Conservation (phyloP, 2,888 invertebrate genomes). For the Villa cingulata region DNA sequence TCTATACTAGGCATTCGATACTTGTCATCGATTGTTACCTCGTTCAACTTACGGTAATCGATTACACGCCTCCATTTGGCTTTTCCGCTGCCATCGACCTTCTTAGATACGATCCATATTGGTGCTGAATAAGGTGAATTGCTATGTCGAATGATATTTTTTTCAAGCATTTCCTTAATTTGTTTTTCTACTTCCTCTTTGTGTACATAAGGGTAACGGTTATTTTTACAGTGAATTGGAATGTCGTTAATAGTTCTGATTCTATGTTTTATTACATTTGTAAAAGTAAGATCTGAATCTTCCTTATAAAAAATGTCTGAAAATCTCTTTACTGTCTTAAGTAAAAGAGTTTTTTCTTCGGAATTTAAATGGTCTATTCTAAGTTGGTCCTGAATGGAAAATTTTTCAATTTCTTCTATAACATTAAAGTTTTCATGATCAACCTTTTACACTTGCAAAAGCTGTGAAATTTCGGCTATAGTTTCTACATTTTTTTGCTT, state of each 20-base stretch:
- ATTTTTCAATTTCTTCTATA: too few species aligned
- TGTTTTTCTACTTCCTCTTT: constrained; percentile 14
- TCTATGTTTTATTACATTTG: constrained; percentile 1
- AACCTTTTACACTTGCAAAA: too few species aligned
- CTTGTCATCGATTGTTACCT: constrained; percentile 11
- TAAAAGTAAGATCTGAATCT: background rate
- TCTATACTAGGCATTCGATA: constrained; percentile 13
- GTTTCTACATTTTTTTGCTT: background rate
- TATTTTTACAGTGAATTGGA: constrained; percentile 8
- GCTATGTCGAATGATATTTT: constrained; percentile 10
- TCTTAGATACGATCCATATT: constrained; percentile 15
- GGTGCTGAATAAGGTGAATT: constrained; percentile 13
- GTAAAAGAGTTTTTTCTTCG: background rate
- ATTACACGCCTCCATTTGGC: constrained; percentile 13
- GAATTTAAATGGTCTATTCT: constrained; percentile 1
- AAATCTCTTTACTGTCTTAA: background rate
- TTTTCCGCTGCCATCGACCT: constrained; percentile 9
- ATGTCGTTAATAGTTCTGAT: constrained; percentile 5
- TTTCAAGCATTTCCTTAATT: constrained; percentile 21
- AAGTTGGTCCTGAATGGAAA: background rate
- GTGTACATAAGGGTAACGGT: constrained; percentile 12
- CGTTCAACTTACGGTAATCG: constrained; percentile 13
- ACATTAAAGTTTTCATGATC: too few species aligned
- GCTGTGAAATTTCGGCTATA: background rate
- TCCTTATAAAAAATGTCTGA: background rate